Base-by-base conservation (phyloP, 2,888 invertebrate genomes). In the Nemotelus nigrinus region DNA sequence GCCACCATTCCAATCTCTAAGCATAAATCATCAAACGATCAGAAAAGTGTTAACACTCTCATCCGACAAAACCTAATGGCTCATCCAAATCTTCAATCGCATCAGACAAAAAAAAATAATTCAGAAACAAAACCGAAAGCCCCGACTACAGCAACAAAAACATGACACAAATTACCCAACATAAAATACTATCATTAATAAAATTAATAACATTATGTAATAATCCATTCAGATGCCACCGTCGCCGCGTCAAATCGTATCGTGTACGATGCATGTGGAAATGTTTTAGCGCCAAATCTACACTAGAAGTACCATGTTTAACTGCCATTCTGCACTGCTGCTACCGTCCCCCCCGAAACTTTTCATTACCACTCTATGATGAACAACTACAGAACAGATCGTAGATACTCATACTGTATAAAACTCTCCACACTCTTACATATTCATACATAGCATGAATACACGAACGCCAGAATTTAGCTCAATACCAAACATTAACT, bases 401-500 rank as follows among this genome's bases (percentile, higher is more conserved):
- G 25, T 25, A 25, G 25, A 25, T 25, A 25, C 25, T 25, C 25
- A 25, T 25, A 25, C 25, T 25, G 25, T 25, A 25, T 25, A 25
- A 25, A 25, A 25, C 25, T 25, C 25, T 25, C 25, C 25, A 25
- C 25, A 25, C 25, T 25, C 25, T 25, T 25, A 25, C 25, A 25
- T 25, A 25, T 25, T 25, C 25, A 25, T 25, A 25, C 25, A 25
- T 25, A 25, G 25, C 25, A 25, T 25, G 60, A 60, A 74, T 74
- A 50, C 25, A 68, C 74, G 74, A 74, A 74, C 63, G 74, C 74
- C 74, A 74, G 74, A 74, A 74, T 74, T 74, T 74, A 74, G 74
- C 74, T 74, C 74, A 74, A 74, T 74, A 74, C 74, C 74, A 74
- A 74, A 74, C 57, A 48, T 63, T 74, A 74, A 74, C 74, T 74